These are phyloP conservation scores for Ascaphus truei DNA, from an alignment of 2,113 vertebrate species.

Conservation along the genomic window DNA sequence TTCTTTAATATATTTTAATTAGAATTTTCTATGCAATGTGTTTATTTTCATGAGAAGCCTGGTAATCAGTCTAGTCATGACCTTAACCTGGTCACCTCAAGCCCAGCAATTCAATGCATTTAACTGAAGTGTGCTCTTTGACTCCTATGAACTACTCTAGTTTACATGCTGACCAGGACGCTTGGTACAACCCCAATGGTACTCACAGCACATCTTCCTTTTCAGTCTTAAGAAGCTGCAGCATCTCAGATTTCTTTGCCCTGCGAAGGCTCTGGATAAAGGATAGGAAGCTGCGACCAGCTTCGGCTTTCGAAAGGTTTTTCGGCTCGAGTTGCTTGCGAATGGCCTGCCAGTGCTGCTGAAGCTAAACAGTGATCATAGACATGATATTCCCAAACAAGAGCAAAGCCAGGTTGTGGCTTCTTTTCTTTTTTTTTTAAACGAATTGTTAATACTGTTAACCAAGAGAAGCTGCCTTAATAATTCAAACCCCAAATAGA, in stretches of 20 bases:
- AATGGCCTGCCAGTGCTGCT: slow-evolving; percentile 75
- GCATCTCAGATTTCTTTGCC: slow-evolving; percentile 80
- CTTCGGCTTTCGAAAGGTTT: slow-evolving; percentile 73
- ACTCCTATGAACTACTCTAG: not conserved
- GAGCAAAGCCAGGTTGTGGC: too few relatives aligned
- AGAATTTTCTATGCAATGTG: too few relatives aligned
- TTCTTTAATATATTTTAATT: too few relatives aligned
- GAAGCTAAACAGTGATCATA: slow-evolving; percentile 61
- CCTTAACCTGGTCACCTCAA: too few relatives aligned
- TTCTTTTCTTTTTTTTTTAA: too few relatives aligned
- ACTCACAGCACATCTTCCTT: slow-evolving; percentile 83
- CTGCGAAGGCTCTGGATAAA: slow-evolving; percentile 83
- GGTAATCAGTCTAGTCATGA: too few relatives aligned
- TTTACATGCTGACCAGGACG: not conserved
- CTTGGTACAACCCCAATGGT: not conserved
- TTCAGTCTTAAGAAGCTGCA: slow-evolving; percentile 76
- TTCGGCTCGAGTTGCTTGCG: slow-evolving; percentile 76
- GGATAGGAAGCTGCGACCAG: slow-evolving; percentile 78
- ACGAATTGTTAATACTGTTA: too few relatives aligned
- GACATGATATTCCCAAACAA: too few relatives aligned
- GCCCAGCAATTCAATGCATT: not conserved
- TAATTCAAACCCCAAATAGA: too few relatives aligned
- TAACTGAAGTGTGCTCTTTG: not conserved
- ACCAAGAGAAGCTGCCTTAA: too few relatives aligned
- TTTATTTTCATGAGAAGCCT: too few relatives aligned